Conservation (phyloP, 2,888 invertebrate species). For the Dinocampus coccinellae region DNA sequence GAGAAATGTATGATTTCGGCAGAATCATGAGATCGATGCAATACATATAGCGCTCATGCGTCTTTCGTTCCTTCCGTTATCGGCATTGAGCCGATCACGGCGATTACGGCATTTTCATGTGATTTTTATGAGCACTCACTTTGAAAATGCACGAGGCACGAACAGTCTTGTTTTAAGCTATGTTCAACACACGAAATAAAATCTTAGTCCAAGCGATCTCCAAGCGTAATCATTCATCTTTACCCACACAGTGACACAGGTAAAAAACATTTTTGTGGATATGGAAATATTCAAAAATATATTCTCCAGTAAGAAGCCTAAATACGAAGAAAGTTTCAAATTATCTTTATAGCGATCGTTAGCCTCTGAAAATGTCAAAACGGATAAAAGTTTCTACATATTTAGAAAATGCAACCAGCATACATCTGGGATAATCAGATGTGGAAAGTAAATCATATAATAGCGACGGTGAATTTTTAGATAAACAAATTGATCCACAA, state of each 20-base stretch:
- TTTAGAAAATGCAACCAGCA: slow-evolving; percentile 42
- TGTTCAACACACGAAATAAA: slow-evolving; percentile 20
- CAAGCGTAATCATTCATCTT: too few species aligned
- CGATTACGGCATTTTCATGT: too few species aligned
- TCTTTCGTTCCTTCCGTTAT: slow-evolving; percentile 3
- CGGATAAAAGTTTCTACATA: slow-evolving; percentile 42
- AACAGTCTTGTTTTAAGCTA: too few species aligned
- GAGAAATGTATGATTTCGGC: slow-evolving; percentile 32
- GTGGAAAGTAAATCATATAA: slow-evolving; percentile 44
- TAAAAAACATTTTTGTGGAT: too few species aligned
- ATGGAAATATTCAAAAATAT: not conserved
- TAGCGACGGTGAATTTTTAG: slow-evolving; percentile 38
- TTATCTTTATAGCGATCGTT: slow-evolving; percentile 33
- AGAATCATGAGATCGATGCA: slow-evolving; percentile 4
- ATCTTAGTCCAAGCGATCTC: slow-evolving; percentile 17
- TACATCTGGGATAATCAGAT: slow-evolving; percentile 42
- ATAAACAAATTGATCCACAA: slow-evolving; percentile 36
- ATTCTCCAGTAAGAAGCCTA: slow-evolving; percentile 11
- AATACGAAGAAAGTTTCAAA: slow-evolving; percentile 24
- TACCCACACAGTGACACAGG: too few species aligned
- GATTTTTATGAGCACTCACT: too few species aligned
- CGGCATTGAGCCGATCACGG: not conserved
- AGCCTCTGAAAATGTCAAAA: slow-evolving; percentile 43
- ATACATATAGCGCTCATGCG: not conserved
- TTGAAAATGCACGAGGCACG: too few species aligned